Evolutionary conservation across 30 jellyfish, hydroid and myxozoan genomes (phyloP).

Genomic region (Aurelia aurita): DNA sequence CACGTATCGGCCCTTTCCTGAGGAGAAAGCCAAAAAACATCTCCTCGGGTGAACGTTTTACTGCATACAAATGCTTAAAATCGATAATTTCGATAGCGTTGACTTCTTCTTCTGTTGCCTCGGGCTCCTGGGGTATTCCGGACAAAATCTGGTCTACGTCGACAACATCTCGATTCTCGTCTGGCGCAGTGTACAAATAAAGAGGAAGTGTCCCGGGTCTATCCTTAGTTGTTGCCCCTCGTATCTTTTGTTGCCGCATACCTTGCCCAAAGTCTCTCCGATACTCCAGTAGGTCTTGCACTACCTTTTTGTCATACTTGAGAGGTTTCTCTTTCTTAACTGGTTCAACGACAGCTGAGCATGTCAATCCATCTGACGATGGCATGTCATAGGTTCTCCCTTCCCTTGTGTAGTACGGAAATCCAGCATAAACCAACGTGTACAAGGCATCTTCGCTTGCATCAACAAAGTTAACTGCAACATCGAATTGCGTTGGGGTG

Average conservation of each 20-base stretch:
- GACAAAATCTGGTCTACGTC: not conserved
- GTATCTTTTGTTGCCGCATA: constrained; percentile 16
- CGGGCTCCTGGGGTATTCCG: too few relatives aligned
- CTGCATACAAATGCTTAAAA: too few relatives aligned
- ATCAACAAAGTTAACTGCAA: constrained; percentile 14
- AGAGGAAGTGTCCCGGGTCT: constrained; percentile 13
- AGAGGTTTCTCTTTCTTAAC: constrained; percentile 9
- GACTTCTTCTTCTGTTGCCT: too few relatives aligned
- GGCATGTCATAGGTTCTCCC: constrained; percentile 6
- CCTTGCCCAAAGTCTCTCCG: constrained; percentile 39
- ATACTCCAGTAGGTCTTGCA: not conserved
- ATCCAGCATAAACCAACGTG: constrained; percentile 16
- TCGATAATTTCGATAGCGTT: too few relatives aligned
- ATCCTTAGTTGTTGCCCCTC: constrained; percentile 14
- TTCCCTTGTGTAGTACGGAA: constrained; percentile 36
- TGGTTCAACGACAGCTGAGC: constrained; percentile 14
- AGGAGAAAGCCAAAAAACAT: too few relatives aligned
- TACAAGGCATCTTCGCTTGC: constrained; percentile 26
- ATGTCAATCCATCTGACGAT: not conserved
- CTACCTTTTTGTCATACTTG: not conserved
- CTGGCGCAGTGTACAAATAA: constrained; percentile 10
- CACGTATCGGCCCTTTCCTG: too few relatives aligned
- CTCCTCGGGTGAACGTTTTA: too few relatives aligned
- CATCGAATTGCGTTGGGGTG: constrained; percentile 16
- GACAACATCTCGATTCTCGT: constrained; percentile 22